Percentiles rank a stretch among this genome's conserved stretches.
phyloP scores from a whole-genome alignment of 2,888 invertebrate genomes.

The Drosophila mimetica region DNA sequence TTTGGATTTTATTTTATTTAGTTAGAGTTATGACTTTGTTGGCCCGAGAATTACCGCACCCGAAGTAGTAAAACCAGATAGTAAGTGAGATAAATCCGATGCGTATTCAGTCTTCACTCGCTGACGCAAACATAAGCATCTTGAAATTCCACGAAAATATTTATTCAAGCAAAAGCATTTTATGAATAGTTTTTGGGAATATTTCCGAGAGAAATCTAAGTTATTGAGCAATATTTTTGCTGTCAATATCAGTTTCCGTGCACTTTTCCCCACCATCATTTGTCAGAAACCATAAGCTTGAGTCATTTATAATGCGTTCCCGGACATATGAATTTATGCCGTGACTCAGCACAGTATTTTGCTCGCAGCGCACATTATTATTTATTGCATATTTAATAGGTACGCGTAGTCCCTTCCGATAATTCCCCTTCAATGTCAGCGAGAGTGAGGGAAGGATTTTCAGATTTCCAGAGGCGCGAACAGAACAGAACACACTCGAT shows the following conservation, averaged over 20 bases:
- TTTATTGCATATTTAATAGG: conserved; percentile 41
- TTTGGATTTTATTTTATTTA: conserved; percentile 20
- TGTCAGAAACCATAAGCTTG: conserved; percentile 9
- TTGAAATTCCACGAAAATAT: conserved; percentile 11
- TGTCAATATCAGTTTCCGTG: conserved; percentile 26
- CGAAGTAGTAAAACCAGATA: conserved; percentile 21
- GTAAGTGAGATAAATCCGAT: conserved; percentile 19
- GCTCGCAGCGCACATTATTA: conserved; percentile 11
- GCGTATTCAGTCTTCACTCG: no score
- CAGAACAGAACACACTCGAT: conserved; percentile 12
- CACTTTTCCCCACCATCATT: conserved; percentile 17
- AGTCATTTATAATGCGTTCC: conserved; percentile 23
- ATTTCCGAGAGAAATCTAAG: not conserved
- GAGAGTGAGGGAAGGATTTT: conserved; percentile 9
- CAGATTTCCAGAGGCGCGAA: conserved; percentile 22
- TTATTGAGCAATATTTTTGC: conserved; percentile 32
- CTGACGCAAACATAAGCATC: conserved; percentile 19
- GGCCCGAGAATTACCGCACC: conserved; percentile 10
- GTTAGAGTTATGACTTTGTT: not conserved
- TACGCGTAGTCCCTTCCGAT: conserved; percentile 3
- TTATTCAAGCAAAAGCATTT: not conserved
- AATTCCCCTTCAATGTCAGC: conserved; percentile 22
- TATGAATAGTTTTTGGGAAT: conserved; percentile 17
- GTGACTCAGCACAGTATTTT: conserved; percentile 22
- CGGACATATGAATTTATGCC: conserved; percentile 4